phyloP scores from a whole-genome alignment of 2,888 invertebrate species.

The Meteorus colon region DNA sequence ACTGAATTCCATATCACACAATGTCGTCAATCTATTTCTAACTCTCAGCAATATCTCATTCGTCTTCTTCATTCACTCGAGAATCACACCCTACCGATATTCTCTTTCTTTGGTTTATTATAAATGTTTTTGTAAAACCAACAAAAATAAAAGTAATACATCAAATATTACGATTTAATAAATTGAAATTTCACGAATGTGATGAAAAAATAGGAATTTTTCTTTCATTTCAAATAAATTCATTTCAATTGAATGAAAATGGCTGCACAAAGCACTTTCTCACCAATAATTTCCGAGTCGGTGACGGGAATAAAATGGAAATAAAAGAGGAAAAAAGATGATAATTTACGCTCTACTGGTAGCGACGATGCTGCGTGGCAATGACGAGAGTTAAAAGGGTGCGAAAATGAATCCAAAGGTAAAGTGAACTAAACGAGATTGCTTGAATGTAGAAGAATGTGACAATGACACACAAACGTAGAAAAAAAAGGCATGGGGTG shows the following conservation, averaged over 20 bases:
- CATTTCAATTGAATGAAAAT: background rate
- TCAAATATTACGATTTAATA: background rate
- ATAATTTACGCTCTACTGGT: background rate
- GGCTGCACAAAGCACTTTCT: background rate
- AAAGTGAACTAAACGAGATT: background rate
- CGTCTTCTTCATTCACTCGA: constrained; percentile 8
- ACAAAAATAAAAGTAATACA: background rate
- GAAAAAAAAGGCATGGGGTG: background rate
- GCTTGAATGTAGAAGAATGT: constrained; percentile 5
- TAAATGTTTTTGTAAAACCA: background rate
- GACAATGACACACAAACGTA: background rate
- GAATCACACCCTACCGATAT: background rate
- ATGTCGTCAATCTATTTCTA: constrained; percentile 21
- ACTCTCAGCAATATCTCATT: constrained; percentile 12
- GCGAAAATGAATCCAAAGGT: constrained; percentile 9
- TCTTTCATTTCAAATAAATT: background rate
- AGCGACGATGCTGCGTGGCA: background rate
- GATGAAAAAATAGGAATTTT: background rate
- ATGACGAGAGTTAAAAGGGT: constrained; percentile 33
- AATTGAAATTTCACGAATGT: background rate
- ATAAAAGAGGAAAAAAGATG: background rate
- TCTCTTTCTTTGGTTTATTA: background rate
- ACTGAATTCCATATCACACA: background rate
- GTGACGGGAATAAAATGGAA: background rate
- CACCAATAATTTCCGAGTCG: background rate